Conservation (phyloP, 2,113 vertebrate species). For the Tautogolabrus adspersus region DNA sequence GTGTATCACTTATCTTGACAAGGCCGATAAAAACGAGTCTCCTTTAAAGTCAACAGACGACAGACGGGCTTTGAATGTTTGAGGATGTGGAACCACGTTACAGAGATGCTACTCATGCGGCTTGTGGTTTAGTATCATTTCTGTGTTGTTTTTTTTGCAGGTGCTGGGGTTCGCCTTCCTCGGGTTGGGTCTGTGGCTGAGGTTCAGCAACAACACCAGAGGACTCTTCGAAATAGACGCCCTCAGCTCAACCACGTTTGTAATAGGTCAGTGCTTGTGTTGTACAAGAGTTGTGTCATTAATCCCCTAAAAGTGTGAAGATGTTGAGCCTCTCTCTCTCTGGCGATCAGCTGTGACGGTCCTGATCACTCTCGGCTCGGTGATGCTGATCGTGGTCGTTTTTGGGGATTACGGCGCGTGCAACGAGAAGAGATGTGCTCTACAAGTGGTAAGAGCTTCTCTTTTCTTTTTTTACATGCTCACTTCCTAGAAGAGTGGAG, state of each 20-base stretch:
- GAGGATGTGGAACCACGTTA: not conserved
- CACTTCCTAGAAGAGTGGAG: not conserved
- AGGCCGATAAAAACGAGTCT: too few relatives aligned
- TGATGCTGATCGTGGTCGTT: constrained; percentile 70
- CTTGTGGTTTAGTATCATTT: not conserved
- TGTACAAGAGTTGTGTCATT: not conserved
- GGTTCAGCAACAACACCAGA: constrained; percentile 59
- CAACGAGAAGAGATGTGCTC: constrained; percentile 62
- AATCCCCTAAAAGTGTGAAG: too few relatives aligned
- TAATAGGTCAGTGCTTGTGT: constrained; percentile 53
- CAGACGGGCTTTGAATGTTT: not conserved
- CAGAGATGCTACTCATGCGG: not conserved
- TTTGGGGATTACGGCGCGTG: constrained; percentile 75
- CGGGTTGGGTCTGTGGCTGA: constrained; percentile 69
- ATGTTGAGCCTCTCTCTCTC: not conserved
- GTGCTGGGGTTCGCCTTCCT: constrained; percentile 63
- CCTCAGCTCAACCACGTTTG: constrained; percentile 65
- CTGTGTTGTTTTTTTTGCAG: constrained; percentile 30
- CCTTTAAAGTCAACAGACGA: too few relatives aligned
- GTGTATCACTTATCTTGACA: too few relatives aligned
- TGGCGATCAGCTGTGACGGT: constrained; percentile 62
- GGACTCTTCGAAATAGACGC: constrained; percentile 41
- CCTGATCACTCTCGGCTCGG: constrained; percentile 56
- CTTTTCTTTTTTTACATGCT: not conserved
- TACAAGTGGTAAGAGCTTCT: constrained; percentile 66